Evolutionary conservation across 2,888 invertebrate species (phyloP).

Genomic region (Zaprionus bogoriensis): DNA sequence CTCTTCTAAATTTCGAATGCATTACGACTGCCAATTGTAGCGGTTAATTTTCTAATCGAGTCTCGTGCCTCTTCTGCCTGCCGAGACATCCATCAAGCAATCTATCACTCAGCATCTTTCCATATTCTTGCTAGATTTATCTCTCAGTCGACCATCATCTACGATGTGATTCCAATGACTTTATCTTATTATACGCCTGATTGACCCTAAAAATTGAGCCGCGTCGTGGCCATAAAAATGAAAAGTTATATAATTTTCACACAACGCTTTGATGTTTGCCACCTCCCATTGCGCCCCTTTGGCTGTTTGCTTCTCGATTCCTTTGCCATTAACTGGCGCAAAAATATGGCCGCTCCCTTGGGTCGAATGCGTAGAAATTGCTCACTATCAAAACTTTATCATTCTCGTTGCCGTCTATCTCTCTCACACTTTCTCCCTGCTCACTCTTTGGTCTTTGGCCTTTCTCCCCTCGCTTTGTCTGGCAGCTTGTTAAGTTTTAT

Average conservation of each 20-base stretch:
- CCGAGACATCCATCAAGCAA: conserved; percentile 7
- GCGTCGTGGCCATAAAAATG: conserved; percentile 55
- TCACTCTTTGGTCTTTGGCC: neutral
- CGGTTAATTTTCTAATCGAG: conserved; percentile 37
- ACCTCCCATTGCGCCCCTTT: neutral
- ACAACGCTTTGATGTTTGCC: conserved; percentile 55
- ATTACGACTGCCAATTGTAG: conserved; percentile 33
- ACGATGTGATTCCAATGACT: conserved; percentile 50
- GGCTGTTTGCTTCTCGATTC: conserved; percentile 7
- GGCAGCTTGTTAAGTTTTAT: conserved; percentile 49
- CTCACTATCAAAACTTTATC: conserved; percentile 55
- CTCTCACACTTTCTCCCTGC: neutral
- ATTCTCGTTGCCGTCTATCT: neutral
- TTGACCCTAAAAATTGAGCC: conserved; percentile 65
- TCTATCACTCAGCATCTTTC: conserved; percentile 4
- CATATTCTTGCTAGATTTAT: conserved; percentile 4
- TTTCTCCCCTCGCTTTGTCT: neutral
- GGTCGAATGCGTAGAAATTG: conserved; percentile 66
- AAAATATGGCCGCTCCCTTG: conserved; percentile 62
- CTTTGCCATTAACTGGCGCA: conserved; percentile 47
- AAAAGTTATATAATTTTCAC: conserved; percentile 65
- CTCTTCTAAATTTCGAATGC: too few species aligned
- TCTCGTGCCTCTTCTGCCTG: neutral
- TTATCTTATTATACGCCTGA: conserved; percentile 71
- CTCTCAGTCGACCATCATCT: conserved; percentile 18